Evolutionary conservation across 2,888 invertebrate species (phyloP).

Genomic region (Subacronicta megacephala): DNA sequence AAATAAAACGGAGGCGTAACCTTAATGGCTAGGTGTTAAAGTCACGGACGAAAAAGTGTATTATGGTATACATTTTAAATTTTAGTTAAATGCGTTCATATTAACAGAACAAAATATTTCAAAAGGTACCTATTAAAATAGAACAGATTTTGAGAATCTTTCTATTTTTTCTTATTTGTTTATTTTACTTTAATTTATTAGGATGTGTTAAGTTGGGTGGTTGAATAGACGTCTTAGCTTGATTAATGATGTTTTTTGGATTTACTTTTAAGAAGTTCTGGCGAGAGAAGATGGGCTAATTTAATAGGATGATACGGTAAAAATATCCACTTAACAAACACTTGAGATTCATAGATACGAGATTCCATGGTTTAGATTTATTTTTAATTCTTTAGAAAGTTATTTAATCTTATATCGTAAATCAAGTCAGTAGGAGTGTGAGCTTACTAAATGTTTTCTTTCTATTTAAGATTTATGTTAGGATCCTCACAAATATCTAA

Average conservation of each 20-base stretch:
- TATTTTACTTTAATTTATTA: constrained; percentile 72
- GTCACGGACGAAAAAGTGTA: constrained; percentile 64
- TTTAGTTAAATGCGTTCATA: constrained; percentile 56
- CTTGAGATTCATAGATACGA: constrained; percentile 33
- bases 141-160: constrained; percentile 36
- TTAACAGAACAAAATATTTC: constrained; percentile 44
- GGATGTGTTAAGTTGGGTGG: constrained; percentile 70
- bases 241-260: constrained; percentile 78
- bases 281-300: constrained; percentile 57
- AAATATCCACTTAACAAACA: constrained; percentile 52
- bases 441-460: constrained; percentile 5
- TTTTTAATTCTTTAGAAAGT: constrained; percentile 13
- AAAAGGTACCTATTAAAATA: constrained; percentile 29
- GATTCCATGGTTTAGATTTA: constrained; percentile 1
- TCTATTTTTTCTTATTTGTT: constrained; percentile 64
- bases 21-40: constrained; percentile 74
- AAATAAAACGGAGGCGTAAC: constrained; percentile 67
- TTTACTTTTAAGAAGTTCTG: constrained; percentile 66
- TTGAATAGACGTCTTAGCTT: constrained; percentile 68
- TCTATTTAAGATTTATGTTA: constrained; percentile 6
- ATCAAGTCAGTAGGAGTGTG: constrained; percentile 6
- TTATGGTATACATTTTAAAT: constrained; percentile 56
- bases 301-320: constrained; percentile 77
- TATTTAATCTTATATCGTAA: constrained; percentile 10
- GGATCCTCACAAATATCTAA: neutral